phyloP scores from a whole-genome alignment of 2,888 invertebrate genomes.

The Caenorhabditis plicata region DNA sequence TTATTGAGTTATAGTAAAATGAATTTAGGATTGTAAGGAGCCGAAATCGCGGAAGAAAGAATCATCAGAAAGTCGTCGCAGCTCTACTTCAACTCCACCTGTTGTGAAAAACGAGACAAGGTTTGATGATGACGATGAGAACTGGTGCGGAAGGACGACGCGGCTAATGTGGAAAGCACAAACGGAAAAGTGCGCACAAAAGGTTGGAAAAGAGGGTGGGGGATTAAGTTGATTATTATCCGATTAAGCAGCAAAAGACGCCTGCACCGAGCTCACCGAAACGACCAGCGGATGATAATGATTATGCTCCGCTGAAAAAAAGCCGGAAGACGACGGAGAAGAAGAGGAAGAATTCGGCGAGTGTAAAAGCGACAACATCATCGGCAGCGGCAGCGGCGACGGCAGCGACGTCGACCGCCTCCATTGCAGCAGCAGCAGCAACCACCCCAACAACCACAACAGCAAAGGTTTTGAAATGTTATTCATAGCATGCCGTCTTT shows the following conservation, averaged over 20 bases:
- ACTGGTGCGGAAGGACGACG: constrained; percentile 71
- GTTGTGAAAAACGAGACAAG: neutral
- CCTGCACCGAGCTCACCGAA: constrained; percentile 21
- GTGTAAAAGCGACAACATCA: neutral
- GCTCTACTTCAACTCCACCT: neutral
- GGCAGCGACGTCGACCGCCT: constrained; percentile 2
- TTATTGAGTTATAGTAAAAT: no score
- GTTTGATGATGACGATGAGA: constrained; percentile 67
- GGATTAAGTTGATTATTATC: neutral
- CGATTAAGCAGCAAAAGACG: no score
- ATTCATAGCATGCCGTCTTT: no score
- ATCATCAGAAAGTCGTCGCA: neutral
- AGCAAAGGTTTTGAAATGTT: neutral
- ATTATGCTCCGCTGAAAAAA: constrained; percentile 34
- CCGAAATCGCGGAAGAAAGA: neutral
- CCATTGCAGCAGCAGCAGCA: neutral
- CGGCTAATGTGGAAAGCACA: constrained; percentile 76
- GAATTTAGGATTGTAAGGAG: no score
- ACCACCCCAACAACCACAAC: constrained; percentile 5
- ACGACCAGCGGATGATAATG: constrained; percentile 39
- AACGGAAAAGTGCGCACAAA: constrained; percentile 14
- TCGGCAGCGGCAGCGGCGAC: constrained; percentile 7
- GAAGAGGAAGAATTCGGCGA: constrained; percentile 15
- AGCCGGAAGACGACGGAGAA: constrained; percentile 29
- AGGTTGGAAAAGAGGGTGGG: neutral